A percentile compares a stretch with the other conserved stretches of the same genome.
These are phyloP conservation scores for Branchinecta lindahli DNA, from an alignment of 1,140 invertebrate species.

Conservation along the genomic window DNA sequence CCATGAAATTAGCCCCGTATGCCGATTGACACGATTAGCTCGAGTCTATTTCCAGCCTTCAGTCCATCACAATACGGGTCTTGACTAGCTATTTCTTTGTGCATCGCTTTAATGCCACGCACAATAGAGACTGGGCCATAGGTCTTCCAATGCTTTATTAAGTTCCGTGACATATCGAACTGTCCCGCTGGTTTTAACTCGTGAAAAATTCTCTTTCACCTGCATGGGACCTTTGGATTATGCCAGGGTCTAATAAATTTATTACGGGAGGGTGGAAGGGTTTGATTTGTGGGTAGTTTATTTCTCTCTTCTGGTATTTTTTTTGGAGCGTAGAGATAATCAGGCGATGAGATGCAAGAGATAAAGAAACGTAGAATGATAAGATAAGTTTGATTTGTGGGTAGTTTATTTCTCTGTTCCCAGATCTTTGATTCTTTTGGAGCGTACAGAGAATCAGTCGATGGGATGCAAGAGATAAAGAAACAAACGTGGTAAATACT, in stretches of 20 bases:
- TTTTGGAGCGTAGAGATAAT: background rate
- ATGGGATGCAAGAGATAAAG: no score
- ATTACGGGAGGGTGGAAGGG: background rate
- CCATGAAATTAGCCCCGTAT: no score
- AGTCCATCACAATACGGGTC: background rate
- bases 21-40: constrained; percentile 7
- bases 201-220: background rate
- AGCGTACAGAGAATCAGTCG: background rate
- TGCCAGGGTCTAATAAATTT: constrained; percentile 10
- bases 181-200: background rate
- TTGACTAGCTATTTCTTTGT: constrained; percentile 6
- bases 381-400: background rate
- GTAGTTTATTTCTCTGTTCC: background rate
- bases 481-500: no score
- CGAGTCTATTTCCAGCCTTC: background rate
- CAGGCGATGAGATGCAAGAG: no score
- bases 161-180: background rate
- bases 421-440: background rate
- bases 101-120: background rate
- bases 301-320: background rate
- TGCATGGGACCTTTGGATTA: constrained; percentile 6
- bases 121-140: constrained; percentile 5
- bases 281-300: constrained; percentile 1
- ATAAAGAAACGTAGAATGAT: no score
- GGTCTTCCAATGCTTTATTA: constrained; percentile 2